phyloP scores from a whole-genome alignment of 2,888 invertebrate genomes.

The Hyposoter dolosus region DNA sequence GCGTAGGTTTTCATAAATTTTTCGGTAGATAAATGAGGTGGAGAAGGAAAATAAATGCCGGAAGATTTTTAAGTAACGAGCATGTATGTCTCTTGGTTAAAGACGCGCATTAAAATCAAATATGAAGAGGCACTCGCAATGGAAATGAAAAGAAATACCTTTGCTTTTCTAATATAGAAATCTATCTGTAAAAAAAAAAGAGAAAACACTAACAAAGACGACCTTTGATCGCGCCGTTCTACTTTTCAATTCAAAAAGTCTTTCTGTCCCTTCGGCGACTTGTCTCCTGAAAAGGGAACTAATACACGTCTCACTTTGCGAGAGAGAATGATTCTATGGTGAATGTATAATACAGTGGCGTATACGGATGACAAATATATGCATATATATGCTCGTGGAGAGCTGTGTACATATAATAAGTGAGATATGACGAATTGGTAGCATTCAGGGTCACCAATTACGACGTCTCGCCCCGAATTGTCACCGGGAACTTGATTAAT shows the following conservation, averaged over 20 bases:
- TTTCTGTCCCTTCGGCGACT: slow-evolving; percentile 27
- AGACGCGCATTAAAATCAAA: slow-evolving; percentile 48
- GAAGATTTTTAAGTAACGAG: neutral
- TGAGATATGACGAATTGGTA: slow-evolving; percentile 67
- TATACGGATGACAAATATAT: slow-evolving; percentile 47
- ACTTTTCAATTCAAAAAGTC: slow-evolving; percentile 52
- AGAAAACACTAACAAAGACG: slow-evolving; percentile 19
- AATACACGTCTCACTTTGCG: slow-evolving; percentile 43
- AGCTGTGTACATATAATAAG: neutral
- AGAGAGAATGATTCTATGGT: slow-evolving; percentile 53
- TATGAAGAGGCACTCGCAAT: slow-evolving; percentile 24
- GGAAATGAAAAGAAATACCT: slow-evolving; percentile 38
- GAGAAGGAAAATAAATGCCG: neutral
- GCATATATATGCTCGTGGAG: neutral
- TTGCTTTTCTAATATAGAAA: slow-evolving; percentile 15
- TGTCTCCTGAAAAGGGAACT: slow-evolving; percentile 22
- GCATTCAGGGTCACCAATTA: slow-evolving; percentile 68
- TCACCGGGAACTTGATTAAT: slow-evolving; percentile 67
- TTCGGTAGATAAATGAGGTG: neutral
- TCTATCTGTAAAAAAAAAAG: neutral
- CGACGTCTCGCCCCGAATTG: slow-evolving; percentile 65
- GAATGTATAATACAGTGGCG: slow-evolving; percentile 40
- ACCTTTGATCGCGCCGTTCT: slow-evolving; percentile 64
- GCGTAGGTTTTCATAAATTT: neutral
- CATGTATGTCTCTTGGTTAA: neutral